phyloP scores from a whole-genome alignment of 2,113 vertebrate genomes.

The Amphilophus citrinellus region DNA sequence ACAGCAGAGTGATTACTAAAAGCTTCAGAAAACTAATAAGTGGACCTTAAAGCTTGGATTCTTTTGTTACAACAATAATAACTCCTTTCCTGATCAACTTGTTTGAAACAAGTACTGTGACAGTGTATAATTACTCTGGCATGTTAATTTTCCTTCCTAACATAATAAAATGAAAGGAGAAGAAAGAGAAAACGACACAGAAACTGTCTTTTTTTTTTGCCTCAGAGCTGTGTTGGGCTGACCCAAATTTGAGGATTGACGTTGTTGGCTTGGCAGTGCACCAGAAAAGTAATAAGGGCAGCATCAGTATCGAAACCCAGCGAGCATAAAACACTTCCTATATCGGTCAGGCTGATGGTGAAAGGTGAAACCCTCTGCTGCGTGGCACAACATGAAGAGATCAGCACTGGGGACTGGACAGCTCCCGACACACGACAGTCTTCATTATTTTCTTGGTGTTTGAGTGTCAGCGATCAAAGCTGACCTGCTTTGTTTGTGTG shows the following conservation, averaged over 20 bases:
- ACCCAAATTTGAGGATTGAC: conserved; percentile 74
- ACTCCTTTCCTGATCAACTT: background rate
- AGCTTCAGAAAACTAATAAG: conserved; percentile 4
- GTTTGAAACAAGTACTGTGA: background rate
- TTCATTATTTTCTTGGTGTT: conserved; percentile 8
- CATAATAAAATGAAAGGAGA: conserved; percentile 8
- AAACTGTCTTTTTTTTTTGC: conserved; percentile 31
- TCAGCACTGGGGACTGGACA: conserved; percentile 54
- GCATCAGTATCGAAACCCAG: conserved; percentile 64
- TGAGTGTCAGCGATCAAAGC: conserved; percentile 44
- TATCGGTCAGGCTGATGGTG: conserved; percentile 53
- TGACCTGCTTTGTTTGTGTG: conserved; percentile 49
- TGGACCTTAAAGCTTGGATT: background rate
- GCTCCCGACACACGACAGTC: conserved; percentile 37
- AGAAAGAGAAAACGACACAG: conserved; percentile 12
- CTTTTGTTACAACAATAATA: background rate
- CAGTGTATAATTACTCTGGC: background rate
- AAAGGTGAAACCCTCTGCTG: conserved; percentile 49
- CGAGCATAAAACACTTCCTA: conserved; percentile 61
- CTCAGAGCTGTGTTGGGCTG: conserved; percentile 52
- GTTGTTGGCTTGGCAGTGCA: conserved; percentile 62
- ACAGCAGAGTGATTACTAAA: background rate
- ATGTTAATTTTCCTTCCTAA: conserved; percentile 15
- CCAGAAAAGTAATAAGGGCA: conserved; percentile 77
- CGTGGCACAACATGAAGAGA: conserved; percentile 35